Base-by-base conservation (phyloP, 2,888 invertebrate species). In the Tipula lateralis region DNA sequence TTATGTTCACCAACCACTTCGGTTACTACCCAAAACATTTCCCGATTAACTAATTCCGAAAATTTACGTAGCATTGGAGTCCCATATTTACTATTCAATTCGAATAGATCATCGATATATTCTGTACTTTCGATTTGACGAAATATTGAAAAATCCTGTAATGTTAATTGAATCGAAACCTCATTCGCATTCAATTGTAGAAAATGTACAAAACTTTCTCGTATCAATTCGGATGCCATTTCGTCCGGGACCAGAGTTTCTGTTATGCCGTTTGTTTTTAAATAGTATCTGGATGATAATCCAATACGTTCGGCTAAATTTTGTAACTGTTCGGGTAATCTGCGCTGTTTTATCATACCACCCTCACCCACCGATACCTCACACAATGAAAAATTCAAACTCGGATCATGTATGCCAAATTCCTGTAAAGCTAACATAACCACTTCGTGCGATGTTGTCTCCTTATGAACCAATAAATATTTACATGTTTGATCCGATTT, bases 11-110 rank as follows among this genome's bases (percentile, higher is more conserved):
- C 94, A 87, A 98, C 97, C 80, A 99, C 96, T 91, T 99, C 99
- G 13, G 98, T 98, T 4, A 99, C 98, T 16, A 99, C 99, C 99
- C 99, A 99, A 91, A 98, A 99, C 96, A 98, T 98, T 91, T 99
- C 99, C 87, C 96, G 95, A 91, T 99, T 99, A 85, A 99, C 99
- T 88, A 99, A 92, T 91, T 97, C 96, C 29, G 96, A 95, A 91
- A 99, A 99, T 89, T 97, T 96, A 85, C 95, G 94, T 86, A 99
- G 91, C 95, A 97, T 97, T 32, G 98, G 97, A 86, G 95, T 95
- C 1, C 99, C 98, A 90, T 97, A 97, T 88, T 95, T 93, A 87
- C 97, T 97, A 87, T 95, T 94, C 85, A 97, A 91, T 88, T 95
- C 94, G 91, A 97, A 97, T 85, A 97, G 91, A 90, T 97, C 97